A percentile compares a stretch with the other conserved stretches of the same genome.
Conservation (phyloP, 2,113 vertebrate genomes). For the Collichthys lucidus region DNA sequence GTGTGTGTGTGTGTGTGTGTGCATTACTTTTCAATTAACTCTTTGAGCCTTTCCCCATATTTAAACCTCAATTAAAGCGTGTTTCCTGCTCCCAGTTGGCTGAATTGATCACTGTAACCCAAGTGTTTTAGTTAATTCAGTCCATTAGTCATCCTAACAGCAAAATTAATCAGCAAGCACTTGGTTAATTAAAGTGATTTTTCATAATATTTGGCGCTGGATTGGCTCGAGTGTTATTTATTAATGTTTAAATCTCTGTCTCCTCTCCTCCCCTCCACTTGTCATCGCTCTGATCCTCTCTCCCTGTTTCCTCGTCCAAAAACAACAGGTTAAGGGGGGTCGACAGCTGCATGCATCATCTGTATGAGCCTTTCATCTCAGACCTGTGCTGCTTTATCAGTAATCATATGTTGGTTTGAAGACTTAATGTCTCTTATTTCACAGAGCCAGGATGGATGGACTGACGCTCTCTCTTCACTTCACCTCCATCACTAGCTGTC, state of each 20-base stretch:
- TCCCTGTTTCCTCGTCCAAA: not conserved
- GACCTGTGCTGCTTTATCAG: not conserved
- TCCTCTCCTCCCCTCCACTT: not conserved
- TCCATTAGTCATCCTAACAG: not conserved
- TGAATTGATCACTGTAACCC: no score
- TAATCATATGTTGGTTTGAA: not conserved
- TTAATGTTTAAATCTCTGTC: not conserved
- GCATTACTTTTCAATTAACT: not conserved
- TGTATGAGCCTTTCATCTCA: not conserved
- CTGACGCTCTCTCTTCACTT: not conserved
- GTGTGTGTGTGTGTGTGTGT: conserved; percentile 21
- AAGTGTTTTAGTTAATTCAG: not conserved
- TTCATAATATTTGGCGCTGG: not conserved
- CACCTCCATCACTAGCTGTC: not conserved
- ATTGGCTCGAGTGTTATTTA: no score
- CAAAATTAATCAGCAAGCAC: no score
- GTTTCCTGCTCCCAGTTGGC: not conserved
- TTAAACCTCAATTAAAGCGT: not conserved
- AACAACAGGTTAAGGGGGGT: conserved; percentile 22
- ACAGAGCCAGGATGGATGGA: not conserved
- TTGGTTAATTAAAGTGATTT: not conserved
- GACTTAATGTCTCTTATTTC: no score
- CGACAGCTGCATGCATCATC: conserved; percentile 1
- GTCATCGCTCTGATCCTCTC: not conserved
- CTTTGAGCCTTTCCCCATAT: not conserved